Evolutionary conservation across 2,113 vertebrate species (phyloP).

Genomic region (Mola mola): DNA sequence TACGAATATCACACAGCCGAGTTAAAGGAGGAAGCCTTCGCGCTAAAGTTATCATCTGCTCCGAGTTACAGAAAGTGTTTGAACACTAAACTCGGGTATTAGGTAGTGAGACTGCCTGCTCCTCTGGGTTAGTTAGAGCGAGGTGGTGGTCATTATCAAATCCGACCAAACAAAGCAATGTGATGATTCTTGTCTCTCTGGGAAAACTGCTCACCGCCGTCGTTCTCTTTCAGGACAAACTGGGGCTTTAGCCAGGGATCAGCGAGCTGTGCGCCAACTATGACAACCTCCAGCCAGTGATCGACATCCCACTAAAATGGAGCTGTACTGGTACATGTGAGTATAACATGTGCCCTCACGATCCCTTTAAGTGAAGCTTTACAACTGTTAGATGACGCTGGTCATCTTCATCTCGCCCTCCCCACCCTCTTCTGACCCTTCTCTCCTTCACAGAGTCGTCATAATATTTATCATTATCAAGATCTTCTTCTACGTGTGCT

Average conservation of each 20-base stretch:
- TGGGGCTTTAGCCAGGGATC: conserved; percentile 19
- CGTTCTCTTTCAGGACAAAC: background rate
- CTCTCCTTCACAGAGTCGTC: conserved; percentile 76
- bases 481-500: conserved; percentile 89
- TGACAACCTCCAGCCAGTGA: conserved; percentile 53
- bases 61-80: conserved; percentile 20
- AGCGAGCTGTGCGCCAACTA: conserved; percentile 38
- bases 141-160: no score
- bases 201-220: no score
- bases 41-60: conserved; percentile 31
- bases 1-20: background rate
- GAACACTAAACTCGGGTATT: background rate
- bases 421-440: no score
- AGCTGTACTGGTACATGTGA: conserved; percentile 88
- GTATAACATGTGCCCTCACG: conserved; percentile 32
- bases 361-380: background rate
- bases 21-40: background rate
- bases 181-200: background rate
- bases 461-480: conserved; percentile 88
- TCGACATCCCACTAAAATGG: conserved; percentile 73
- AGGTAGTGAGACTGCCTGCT: background rate
- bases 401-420: no score
- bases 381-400: background rate
- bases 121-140: no score
- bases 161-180: background rate